These are phyloP conservation scores for Drosophila siamana DNA, from an alignment of 2,888 invertebrate genomes.

Conservation along the genomic window DNA sequence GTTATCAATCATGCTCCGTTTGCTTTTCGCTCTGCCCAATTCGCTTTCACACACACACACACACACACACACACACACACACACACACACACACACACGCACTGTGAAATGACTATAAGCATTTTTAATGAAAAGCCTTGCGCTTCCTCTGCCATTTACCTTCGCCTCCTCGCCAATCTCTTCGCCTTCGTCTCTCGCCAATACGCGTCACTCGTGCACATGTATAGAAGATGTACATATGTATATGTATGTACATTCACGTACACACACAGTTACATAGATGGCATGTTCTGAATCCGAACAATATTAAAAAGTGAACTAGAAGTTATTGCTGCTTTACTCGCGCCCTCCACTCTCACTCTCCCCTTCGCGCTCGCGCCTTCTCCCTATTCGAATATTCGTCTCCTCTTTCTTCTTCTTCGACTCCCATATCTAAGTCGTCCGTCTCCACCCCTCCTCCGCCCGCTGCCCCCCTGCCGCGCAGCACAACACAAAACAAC, in stretches of 20 bases:
- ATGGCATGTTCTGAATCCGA: slow-evolving; percentile 58
- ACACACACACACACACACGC: slow-evolving; percentile 12
- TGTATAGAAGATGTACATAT: background rate
- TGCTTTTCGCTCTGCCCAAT: slow-evolving; percentile 1
- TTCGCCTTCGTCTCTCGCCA: background rate
- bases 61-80: slow-evolving; percentile 30
- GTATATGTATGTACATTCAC: slow-evolving; percentile 4
- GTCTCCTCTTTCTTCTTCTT: slow-evolving; percentile 9
- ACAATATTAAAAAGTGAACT: slow-evolving; percentile 78
- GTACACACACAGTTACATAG: background rate
- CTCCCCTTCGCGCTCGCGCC: background rate
- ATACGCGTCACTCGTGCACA: background rate
- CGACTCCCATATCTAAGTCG: slow-evolving; percentile 9
- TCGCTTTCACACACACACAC: slow-evolving; percentile 9
- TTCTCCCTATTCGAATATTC: background rate
- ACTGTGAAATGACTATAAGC: slow-evolving; percentile 67
- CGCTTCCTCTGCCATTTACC: slow-evolving; percentile 7
- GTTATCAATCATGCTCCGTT: slow-evolving; percentile 50
- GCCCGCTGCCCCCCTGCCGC: slow-evolving; percentile 17
- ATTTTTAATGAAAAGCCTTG: slow-evolving; percentile 73
- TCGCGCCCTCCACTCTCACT: background rate
- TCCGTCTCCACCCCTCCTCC: slow-evolving; percentile 6
- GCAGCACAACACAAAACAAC: background rate
- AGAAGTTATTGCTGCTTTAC: slow-evolving; percentile 70
- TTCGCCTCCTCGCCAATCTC: no score